Evolutionary conservation across 2,113 vertebrate species (phyloP).

Genomic region (Eonycteris spelaea): DNA sequence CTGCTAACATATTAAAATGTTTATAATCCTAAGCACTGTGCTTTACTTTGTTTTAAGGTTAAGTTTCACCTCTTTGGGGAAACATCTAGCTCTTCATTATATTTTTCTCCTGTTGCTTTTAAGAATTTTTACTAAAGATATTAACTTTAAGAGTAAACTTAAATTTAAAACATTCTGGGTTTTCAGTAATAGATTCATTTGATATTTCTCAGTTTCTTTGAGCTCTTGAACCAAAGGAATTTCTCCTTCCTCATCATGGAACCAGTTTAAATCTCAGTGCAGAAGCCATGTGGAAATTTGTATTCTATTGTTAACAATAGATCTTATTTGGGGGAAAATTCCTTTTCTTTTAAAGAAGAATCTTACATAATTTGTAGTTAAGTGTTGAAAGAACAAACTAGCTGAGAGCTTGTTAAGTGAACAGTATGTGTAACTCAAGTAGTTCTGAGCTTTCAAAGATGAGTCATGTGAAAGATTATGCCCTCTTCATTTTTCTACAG

Average conservation of each 20-base stretch:
- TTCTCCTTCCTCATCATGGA: background rate
- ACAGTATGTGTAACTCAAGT: constrained; percentile 49
- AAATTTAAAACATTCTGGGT: background rate
- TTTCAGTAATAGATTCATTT: background rate
- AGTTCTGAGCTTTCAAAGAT: constrained; percentile 23
- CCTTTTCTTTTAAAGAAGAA: constrained; percentile 34
- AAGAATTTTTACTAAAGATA: background rate
- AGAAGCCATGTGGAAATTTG: background rate
- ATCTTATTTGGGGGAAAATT: background rate
- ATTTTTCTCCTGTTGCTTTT: background rate
- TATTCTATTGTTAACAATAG: background rate
- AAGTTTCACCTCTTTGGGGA: background rate
- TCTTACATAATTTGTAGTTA: constrained; percentile 52
- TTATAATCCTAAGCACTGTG: background rate
- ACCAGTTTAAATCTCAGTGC: background rate
- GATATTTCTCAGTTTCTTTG: background rate
- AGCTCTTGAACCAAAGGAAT: background rate
- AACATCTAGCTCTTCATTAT: background rate
- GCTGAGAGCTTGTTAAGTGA: constrained; percentile 36
- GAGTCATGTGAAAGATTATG: background rate
- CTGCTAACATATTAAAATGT: constrained; percentile 33
- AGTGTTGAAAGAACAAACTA: constrained; percentile 26
- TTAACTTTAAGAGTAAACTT: background rate
- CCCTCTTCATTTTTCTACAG: background rate
- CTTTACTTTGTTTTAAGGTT: constrained; percentile 42